Evolutionary conservation across 1,140 invertebrate genomes (phyloP).

Genomic region (Marisa cornuarietis): DNA sequence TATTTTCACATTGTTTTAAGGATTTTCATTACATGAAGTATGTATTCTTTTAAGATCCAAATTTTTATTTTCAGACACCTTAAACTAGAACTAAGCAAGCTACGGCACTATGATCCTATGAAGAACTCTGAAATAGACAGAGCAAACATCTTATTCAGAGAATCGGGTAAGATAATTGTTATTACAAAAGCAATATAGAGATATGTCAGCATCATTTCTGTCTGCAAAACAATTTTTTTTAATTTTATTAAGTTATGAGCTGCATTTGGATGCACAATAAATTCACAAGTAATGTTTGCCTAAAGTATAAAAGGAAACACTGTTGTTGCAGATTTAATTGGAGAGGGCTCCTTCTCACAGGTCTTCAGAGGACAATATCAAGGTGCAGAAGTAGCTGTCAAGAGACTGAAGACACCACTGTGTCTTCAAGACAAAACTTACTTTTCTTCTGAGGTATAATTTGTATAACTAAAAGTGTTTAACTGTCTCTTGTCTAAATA

Average conservation of each 20-base stretch:
- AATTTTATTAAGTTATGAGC: not conserved
- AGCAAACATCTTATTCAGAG: constrained; percentile 46
- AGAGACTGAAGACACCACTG: constrained; percentile 52
- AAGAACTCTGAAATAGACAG: constrained; percentile 44
- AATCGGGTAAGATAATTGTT: constrained; percentile 41
- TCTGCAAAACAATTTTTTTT: not conserved
- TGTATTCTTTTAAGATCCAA: not conserved
- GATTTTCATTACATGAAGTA: not conserved
- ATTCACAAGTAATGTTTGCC: not conserved
- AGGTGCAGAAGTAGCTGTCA: constrained; percentile 57
- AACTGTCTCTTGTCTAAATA: not conserved
- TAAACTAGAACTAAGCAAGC: constrained; percentile 39
- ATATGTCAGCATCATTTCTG: too few species aligned
- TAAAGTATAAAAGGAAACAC: not conserved
- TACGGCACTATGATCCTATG: constrained; percentile 44
- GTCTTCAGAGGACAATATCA: constrained; percentile 55
- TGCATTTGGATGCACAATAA: not conserved
- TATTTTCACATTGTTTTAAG: not conserved
- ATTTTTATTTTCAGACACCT: constrained; percentile 41
- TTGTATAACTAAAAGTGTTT: not conserved
- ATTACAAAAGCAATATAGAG: too few species aligned
- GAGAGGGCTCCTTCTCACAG: constrained; percentile 56
- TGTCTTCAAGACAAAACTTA: constrained; percentile 56
- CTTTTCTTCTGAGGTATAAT: constrained; percentile 57
- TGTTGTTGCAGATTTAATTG: constrained; percentile 51